Base-by-base conservation (phyloP, 2,113 vertebrate species). In the Amblyopsis rosae region DNA sequence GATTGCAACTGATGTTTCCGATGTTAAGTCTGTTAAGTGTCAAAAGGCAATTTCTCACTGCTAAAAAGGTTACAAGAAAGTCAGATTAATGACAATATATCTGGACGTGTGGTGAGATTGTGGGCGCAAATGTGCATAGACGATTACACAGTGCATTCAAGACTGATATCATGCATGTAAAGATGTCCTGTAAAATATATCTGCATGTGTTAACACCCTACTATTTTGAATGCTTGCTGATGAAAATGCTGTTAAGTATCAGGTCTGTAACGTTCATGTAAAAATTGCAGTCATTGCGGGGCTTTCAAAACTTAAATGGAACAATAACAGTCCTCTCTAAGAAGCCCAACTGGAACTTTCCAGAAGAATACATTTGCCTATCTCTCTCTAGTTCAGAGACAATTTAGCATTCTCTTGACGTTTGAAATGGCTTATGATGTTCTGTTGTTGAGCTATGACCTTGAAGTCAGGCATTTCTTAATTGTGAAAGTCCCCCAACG, bases 11-110 rank as follows among this genome's bases (percentile, higher is more conserved):
- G 4, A 41, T 41, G 35, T 41, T 41, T 8, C 5, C 35, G 35
- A 26, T 26, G 26, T 26, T 26, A 26, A 41, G 4, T 8, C 35
- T 8, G 5, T 41, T 41, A 66, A 4, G 33, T 50, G 73, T 59
- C 60, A 77, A 26, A 65, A 67, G 72, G 54, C 12, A 11, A 59
- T 76, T 80, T 74, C 41, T 76, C 59, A 70, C 48, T 60, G 67
- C 49, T 26, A 26, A 26, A 26, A 26, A 3, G 26, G 26, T 10
- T 56, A n/a, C n/a, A n/a, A n/a, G n/a, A 19, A 65, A 78, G 60
- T 77, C 76, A 82, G 59, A 47, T 71, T 64, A 58, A 6, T 10
- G 57, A 0, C 0, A n/a, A 3, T 46, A 69, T 64, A 62, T 19
- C 49, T 62, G 46, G 3, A 62, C 19, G 8, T 19, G 47, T 17